phyloP scores from a whole-genome alignment of 2,888 invertebrate genomes.

The Stomorhina lunata region DNA sequence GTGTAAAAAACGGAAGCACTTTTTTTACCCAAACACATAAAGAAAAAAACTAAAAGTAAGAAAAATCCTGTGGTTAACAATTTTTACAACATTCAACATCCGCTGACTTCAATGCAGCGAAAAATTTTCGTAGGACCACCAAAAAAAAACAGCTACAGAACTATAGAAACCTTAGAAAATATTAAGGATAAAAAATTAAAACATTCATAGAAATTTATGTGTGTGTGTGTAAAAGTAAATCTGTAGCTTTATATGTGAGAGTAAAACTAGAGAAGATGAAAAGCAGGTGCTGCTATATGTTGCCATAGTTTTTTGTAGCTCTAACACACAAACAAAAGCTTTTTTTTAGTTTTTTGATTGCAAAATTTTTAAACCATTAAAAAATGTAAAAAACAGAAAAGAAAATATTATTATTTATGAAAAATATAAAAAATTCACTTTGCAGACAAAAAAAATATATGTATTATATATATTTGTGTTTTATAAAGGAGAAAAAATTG shows the following conservation, averaged over 20 bases:
- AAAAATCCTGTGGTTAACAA: conserved; percentile 42
- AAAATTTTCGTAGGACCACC: conserved; percentile 28
- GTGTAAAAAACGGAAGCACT: conserved; percentile 38
- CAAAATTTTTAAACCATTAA: conserved; percentile 21
- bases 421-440: conserved; percentile 29
- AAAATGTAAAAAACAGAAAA: not conserved
- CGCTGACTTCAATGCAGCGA: conserved; percentile 40
- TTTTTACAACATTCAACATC: conserved; percentile 60
- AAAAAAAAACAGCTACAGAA: not conserved
- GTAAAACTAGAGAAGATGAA: conserved; percentile 40
- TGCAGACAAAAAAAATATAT: conserved; percentile 17
- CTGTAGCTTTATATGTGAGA: no score
- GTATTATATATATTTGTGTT: conserved; percentile 14
- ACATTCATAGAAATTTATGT: no score
- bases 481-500: conserved; percentile 8
- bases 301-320: conserved; percentile 9
- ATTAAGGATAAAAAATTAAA: not conserved
- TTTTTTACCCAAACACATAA: conserved; percentile 12
- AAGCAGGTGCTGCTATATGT: conserved; percentile 54
- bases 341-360: conserved; percentile 36
- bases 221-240: no score
- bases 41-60: not conserved
- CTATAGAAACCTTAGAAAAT: conserved; percentile 3
- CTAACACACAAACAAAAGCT: conserved; percentile 1
- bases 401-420: not conserved